phyloP scores from a whole-genome alignment of 2,113 vertebrate genomes.

The Tyrannus savana region DNA sequence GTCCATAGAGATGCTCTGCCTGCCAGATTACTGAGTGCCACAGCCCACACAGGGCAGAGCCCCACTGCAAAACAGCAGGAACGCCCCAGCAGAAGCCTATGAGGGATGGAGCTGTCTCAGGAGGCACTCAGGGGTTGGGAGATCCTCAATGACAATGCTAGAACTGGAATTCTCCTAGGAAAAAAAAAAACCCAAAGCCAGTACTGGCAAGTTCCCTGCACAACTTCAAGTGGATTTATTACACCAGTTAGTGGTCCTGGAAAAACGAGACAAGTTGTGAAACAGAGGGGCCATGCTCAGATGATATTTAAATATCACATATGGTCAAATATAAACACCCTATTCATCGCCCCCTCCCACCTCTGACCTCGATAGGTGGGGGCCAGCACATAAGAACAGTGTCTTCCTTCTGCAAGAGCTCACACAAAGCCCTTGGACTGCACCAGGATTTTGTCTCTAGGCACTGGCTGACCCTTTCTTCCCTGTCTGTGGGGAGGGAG shows the following conservation, averaged over 20 bases:
- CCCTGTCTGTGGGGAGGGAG: not conserved
- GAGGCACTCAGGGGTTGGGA: not conserved
- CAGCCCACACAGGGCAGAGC: not conserved
- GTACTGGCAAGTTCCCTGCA: not conserved
- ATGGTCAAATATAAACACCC: not conserved
- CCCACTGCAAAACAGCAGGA: not conserved
- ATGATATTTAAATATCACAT: not conserved
- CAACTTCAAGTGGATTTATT: not conserved
- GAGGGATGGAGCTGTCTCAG: not conserved
- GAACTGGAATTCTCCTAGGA: not conserved
- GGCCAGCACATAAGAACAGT: not conserved
- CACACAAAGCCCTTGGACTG: not conserved
- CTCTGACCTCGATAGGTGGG: not conserved
- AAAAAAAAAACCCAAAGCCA: not conserved
- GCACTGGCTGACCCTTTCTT: not conserved
- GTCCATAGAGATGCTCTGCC: not conserved
- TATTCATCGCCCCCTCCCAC: not conserved
- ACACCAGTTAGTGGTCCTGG: not conserved
- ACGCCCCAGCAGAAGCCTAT: rapidly evolving
- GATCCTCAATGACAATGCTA: not conserved
- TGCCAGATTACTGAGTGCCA: not conserved
- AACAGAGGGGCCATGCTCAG: not conserved
- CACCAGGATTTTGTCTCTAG: not conserved
- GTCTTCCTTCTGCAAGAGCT: not conserved
- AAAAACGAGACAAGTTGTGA: not conserved